Evolutionary conservation across 2,888 invertebrate genomes (phyloP), one percentile per base, ranked within the genome.

Genomic region (Nemotelus pantherinus): DNA sequence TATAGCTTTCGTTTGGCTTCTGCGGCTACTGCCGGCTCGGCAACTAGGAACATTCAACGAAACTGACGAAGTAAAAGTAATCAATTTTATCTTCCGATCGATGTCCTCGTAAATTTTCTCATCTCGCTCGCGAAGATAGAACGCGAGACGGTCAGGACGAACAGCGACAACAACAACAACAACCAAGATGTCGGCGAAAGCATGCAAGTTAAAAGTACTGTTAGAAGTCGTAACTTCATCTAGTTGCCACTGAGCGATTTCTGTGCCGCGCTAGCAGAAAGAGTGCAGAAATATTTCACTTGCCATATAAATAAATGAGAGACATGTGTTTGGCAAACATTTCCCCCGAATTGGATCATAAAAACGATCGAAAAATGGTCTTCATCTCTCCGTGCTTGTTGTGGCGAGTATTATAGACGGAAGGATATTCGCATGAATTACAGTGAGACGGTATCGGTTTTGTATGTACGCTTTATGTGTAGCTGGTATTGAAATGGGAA

Each of bases 251-350:
- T 25, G 25, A 25, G 25, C 25, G 25, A 0, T 25, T n/a, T n/a
- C n/a, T n/a, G n/a, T 1, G 25, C 25, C 25, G 25, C 25, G 25
- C 25, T 25, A 25, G 25, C 25, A 25, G 25, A 25, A 25, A 25
- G 25, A 25, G 25, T 25, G 25, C 25, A 25, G 25, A 25, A 25
- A 25, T 25, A 25, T 25, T 25, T 25, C 25, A 25, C 47, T 25
- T 58, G 48, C 50, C 48, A 41, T 60, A 47, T 45, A 60, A 58
- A 58, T 72, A 72, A 74, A 74, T 60, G 74, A 41, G 50, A 74
- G 60, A 60, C 74, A 74, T 74, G 74, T 74, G 74, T 74, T 60
- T 74, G 48, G 74, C 74, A 47, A 74, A 60, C 74, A 74, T 74
- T 60, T 74, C 63, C 39, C 25, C 25, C 48, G 47, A 74, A 60